Evolutionary conservation across 1,140 invertebrate genomes (phyloP).

Genomic region (Drosophila quadrilineata): DNA sequence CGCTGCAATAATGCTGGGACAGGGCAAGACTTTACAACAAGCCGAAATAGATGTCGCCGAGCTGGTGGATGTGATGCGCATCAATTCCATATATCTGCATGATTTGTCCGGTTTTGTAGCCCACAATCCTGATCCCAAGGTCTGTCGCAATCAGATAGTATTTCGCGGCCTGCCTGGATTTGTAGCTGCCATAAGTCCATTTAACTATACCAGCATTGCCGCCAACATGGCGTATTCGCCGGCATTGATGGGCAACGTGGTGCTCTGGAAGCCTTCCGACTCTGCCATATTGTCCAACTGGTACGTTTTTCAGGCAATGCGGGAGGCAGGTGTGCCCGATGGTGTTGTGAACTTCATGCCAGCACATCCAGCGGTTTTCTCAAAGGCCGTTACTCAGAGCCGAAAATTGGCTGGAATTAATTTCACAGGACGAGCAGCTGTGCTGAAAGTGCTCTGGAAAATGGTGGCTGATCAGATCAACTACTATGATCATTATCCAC

Average conservation of each 20-base stretch:
- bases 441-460: constrained; percentile 95
- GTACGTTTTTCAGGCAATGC: constrained; percentile 94
- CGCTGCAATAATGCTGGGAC: constrained; percentile 98
- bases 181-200: constrained; percentile 97
- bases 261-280: constrained; percentile 99
- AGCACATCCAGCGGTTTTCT: constrained; percentile 95
- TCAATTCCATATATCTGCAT: constrained; percentile 95
- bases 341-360: constrained; percentile 99
- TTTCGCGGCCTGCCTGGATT: constrained; percentile 97
- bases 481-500: constrained; percentile 93
- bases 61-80: constrained; percentile 96
- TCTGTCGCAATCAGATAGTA: constrained; percentile 89
- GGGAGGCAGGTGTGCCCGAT: constrained; percentile 94
- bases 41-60: constrained; percentile 99
- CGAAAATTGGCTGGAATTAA: constrained; percentile 95
- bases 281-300: constrained; percentile 98
- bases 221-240: constrained; percentile 97
- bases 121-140: constrained; percentile 86
- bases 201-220: constrained; percentile 99
- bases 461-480: constrained; percentile 94
- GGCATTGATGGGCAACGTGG: constrained; percentile 97
- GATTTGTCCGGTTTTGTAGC: constrained; percentile 88
- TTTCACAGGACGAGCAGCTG: constrained; percentile 90
- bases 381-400: constrained; percentile 91
- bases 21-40: constrained; percentile 96